Base-by-base conservation (phyloP, 37 sponge, comb jelly and placozoan species). In the Chondrosia reniformis region DNA sequence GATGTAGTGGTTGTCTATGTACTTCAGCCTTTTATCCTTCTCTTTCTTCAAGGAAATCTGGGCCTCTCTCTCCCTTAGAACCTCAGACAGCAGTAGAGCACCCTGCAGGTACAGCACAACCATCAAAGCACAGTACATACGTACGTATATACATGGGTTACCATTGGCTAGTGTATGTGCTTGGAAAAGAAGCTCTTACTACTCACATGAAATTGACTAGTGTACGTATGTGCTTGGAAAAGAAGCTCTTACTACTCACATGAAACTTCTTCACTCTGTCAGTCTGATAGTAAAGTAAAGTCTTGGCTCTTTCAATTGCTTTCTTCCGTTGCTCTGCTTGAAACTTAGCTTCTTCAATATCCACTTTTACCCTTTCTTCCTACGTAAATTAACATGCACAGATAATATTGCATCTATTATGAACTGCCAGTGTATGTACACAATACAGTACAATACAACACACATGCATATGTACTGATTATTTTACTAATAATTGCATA, bases 211-310 rank as follows among this genome's bases (percentile, higher is more conserved):
- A 15, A 36, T 33, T 32, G 21, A 61, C 46, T 52, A 33, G 5
- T n/a, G n/a, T n/a, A n/a, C n/a, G n/a, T n/a, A n/a, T n/a, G n/a
- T n/a, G n/a, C n/a, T n/a, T n/a, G n/a, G n/a, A n/a, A 46, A 46
- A 38, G 7, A 19, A 27, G 41, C 40, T 28, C 10, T 3, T 42
- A 40, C 0, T 27, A 65, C 93, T 83, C 58, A 86, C 94, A 67
- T 95, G 89, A 65, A 95, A 92, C 46, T 78, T 78, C 62, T 89
- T 95, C 8, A 91, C 87, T 25, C 92, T 74, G 73, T 95, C 96
- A 9, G 96, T 95, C 54, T 95, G 89, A 38, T 92, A 83, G 67
- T 88, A 92, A 44, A 88, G 85, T 4, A 84, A 25, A 10, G 85
- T 89, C 64, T 89, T 95, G 34, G 96, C 96, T 19, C 75, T 49